Conservation (phyloP, 2,113 vertebrate species). For the Megaptera novaeangliae region DNA sequence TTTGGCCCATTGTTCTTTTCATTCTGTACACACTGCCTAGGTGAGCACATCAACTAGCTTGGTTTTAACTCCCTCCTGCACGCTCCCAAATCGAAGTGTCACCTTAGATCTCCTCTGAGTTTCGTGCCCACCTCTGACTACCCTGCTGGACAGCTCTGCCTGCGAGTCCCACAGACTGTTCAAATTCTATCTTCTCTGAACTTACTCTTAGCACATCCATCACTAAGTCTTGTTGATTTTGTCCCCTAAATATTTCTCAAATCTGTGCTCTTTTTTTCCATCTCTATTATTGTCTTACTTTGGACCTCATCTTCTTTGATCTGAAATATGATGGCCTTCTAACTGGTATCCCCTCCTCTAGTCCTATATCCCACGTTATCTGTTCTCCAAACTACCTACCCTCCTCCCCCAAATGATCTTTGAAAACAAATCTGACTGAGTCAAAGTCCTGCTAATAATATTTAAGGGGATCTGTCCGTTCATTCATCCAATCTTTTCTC, state of each 20-base stretch:
- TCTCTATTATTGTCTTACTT: neutral
- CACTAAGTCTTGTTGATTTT: conserved; percentile 8
- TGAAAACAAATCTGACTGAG: conserved; percentile 13
- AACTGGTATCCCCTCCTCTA: neutral
- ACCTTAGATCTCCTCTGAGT: neutral
- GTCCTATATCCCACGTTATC: neutral
- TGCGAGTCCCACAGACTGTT: neutral
- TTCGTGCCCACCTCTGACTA: neutral
- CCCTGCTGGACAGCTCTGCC: neutral
- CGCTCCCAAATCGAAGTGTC: neutral
- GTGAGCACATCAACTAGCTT: neutral
- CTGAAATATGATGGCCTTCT: neutral
- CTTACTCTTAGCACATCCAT: neutral
- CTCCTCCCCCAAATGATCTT: neutral
- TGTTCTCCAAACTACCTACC: neutral
- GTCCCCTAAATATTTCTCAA: neutral
- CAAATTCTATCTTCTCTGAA: neutral
- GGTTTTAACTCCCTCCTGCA: neutral
- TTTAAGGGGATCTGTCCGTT: neutral
- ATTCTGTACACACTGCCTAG: neutral
- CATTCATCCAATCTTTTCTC: neutral
- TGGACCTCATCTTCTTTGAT: neutral
- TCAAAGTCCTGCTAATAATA: neutral
- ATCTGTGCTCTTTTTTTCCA: neutral
- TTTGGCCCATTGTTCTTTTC: neutral